phyloP scores from a whole-genome alignment of 2,797 vertebrate genomes.

The Molothrus aeneus region DNA sequence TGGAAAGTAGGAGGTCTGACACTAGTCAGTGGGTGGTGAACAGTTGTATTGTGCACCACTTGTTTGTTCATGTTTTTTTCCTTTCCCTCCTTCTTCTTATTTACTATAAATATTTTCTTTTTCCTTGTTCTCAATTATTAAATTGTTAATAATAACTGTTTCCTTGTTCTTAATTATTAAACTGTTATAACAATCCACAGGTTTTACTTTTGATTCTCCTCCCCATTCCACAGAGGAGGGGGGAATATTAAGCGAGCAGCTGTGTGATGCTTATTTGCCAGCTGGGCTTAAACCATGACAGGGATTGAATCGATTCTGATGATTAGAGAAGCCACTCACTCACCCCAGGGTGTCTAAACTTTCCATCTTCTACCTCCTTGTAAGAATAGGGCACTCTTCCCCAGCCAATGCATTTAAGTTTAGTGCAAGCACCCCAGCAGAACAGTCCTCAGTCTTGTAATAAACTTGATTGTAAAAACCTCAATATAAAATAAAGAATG shows the following conservation, averaged over 20 bases:
- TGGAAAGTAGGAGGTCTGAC: background rate
- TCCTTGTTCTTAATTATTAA: background rate
- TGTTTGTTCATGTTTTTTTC: rapidly evolving
- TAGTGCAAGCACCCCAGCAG: background rate
- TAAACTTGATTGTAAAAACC: background rate
- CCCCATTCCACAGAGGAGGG: background rate
- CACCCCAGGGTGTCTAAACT: background rate
- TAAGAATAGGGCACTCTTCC: background rate
- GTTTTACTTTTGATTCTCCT: background rate
- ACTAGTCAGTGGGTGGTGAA: rapidly evolving
- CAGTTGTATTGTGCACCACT: background rate
- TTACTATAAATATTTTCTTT: background rate
- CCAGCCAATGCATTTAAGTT: background rate
- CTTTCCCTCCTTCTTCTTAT: background rate
- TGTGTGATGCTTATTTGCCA: background rate
- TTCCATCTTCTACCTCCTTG: background rate
- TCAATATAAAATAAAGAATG: background rate
- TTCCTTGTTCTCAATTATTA: background rate
- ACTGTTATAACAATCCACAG: background rate
- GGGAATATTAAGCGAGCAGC: background rate
- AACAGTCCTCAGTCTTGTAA: background rate
- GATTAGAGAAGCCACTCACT: background rate
- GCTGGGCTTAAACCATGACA: background rate
- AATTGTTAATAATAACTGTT: background rate
- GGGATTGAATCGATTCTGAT: background rate